Evolutionary conservation across 2,797 vertebrate species (phyloP), one percentile per base, ranked within the genome.

Genomic region (Pseudopleuronectes americanus): DNA sequence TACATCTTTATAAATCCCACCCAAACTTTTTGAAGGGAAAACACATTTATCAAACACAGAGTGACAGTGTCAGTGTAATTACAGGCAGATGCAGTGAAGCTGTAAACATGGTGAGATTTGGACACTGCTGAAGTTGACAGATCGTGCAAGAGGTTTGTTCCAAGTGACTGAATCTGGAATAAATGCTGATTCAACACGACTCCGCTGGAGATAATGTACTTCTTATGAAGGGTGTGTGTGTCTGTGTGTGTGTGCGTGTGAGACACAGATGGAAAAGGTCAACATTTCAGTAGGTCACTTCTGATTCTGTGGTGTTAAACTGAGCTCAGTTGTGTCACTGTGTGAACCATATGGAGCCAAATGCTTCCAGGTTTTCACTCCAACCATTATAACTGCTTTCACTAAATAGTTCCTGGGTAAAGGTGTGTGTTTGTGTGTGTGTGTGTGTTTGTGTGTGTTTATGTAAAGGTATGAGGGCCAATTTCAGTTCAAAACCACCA

Each of bases 311-410:
- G 2, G 54, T 28, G 75, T 71, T 60, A 64, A 68, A 77, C 53
- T 38, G 43, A 63, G 52, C 72, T 68, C 69, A 51, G 77, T 63
- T 69, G 72, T 70, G 52, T 65, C 64, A 64, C 77, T 61, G 10
- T 41, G 77, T 61, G 83, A 68, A 62, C 23, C 48, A 51, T 23
- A 23, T 51, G 49, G 19, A 49, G 19, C 79, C 79, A 77, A 75
- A 79, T 80, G 71, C 13, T 52, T 1, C 79, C 79, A 77, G 38
- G 59, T 58, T 78, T 73, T 65, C 68, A 68, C 52, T 83, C 65
- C 65, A 76, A 48, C 17, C 68, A 33, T 61, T 76, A 53, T 51
- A 16, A n/a, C 55, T 16, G 33, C 52, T 57, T 24, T 9, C 52
- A 24, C 74, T 63, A 51, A 76, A 73, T 62, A 63, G 49, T 28